Percentiles rank a stretch among this genome's conserved stretches.
Evolutionary conservation across 37 sponge, comb jelly and placozoan genomes (phyloP).

Genomic region (Aphrocallistes beatrix): DNA sequence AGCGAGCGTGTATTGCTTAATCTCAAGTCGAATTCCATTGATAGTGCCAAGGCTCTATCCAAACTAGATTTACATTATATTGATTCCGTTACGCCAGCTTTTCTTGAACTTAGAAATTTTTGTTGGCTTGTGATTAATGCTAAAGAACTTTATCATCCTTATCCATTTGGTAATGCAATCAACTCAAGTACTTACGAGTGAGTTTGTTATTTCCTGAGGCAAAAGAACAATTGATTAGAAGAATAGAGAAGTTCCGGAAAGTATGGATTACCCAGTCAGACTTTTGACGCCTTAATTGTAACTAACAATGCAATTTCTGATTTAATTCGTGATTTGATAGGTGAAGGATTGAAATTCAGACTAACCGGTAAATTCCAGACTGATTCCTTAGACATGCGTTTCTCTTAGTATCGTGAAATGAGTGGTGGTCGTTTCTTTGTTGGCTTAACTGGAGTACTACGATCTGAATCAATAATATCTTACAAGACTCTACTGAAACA

Average conservation of each 20-base stretch:
- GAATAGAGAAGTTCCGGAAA: not conserved
- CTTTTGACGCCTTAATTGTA: not conserved
- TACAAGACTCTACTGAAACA: too few species aligned
- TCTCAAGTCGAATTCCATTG: too few species aligned
- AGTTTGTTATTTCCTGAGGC: not conserved
- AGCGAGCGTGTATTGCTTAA: too few species aligned
- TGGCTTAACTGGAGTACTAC: too few species aligned
- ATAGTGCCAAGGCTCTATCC: too few species aligned
- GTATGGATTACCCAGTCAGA: not conserved
- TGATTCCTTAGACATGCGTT: not conserved
- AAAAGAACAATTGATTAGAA: not conserved
- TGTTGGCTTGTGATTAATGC: not conserved
- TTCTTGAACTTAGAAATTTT: not conserved
- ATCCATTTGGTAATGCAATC: not conserved
- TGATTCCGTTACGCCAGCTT: not conserved
- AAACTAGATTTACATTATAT: not conserved
- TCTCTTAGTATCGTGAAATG: not conserved
- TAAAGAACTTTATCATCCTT: not conserved
- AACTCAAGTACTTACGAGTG: not conserved
- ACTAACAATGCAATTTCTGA: not conserved
- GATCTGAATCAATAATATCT: too few species aligned
- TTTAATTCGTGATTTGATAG: not conserved
- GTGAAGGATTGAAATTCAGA: not conserved
- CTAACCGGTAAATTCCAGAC: not conserved
- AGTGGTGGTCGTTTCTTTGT: too few species aligned